phyloP scores from a whole-genome alignment of 2,888 invertebrate species.

The Miltochrista miniata region DNA sequence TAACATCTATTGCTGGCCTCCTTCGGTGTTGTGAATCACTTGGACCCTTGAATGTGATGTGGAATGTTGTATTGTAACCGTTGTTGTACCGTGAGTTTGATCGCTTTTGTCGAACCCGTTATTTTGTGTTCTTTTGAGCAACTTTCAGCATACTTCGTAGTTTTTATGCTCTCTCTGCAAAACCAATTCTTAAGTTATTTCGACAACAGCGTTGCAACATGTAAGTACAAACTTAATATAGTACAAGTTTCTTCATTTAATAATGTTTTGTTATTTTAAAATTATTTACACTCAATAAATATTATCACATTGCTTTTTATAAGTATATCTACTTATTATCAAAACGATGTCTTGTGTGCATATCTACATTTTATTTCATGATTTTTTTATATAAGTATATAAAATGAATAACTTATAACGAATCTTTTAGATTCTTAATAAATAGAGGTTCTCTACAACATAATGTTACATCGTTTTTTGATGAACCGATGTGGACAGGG shows the following conservation, averaged over 20 bases:
- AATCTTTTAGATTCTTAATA: too few species aligned
- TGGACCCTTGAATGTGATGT: slow-evolving; percentile 44
- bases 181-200: slow-evolving; percentile 35
- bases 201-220: slow-evolving; percentile 64
- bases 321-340: background rate
- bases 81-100: slow-evolving; percentile 49
- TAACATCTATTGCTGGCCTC: slow-evolving; percentile 76
- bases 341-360: background rate
- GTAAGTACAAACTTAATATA: slow-evolving; percentile 45
- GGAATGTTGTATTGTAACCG: slow-evolving; percentile 77
- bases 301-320: too few species aligned
- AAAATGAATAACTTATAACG: background rate
- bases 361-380: background rate
- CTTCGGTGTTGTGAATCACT: slow-evolving; percentile 51
- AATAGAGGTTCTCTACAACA: too few species aligned
- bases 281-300: too few species aligned
- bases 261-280: too few species aligned
- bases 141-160: slow-evolving; percentile 36
- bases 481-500: too few species aligned
- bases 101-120: slow-evolving; percentile 70
- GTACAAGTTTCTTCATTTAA: slow-evolving; percentile 2
- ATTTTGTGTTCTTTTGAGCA: slow-evolving; percentile 38
- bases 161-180: slow-evolving; percentile 18
- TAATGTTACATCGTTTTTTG: too few species aligned
- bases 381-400: background rate